Base-by-base conservation (phyloP, 2,797 vertebrate genomes). In the Propithecus deckenii region DNA sequence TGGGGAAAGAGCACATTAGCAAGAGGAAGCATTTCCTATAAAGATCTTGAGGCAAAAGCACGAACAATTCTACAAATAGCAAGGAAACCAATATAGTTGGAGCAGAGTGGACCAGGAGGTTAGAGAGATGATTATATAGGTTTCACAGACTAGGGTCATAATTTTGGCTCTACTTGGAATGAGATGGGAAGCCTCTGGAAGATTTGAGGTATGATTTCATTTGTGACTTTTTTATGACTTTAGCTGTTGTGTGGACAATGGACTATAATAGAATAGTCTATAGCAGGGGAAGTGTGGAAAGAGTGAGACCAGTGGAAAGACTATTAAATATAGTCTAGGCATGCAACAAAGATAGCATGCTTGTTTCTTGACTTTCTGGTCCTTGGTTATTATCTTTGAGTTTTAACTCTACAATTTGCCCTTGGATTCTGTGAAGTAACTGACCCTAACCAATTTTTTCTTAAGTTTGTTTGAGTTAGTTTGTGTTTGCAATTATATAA, bases 211-310 rank as follows among this genome's bases (percentile, higher is more conserved):
- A 41, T 48, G 38, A 71, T 65, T 55, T 84, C 23, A 65, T 32
- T 84, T 87, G 38, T 59, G 35, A 38, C 41, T 25, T 78, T 50
- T 50, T 61, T 69, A 78, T 41, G 14, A 69, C 25, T n/a, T 3
- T 43, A n/a, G 23, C 4, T 55, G 3, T 7, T 22, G 2, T 59
- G 7, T 15, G 20, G 41, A 43, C 28, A 72, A n/a, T 30, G 38
- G 52, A n/a, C 38, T 81, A 48, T 3, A 32, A 65, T 32, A 67
- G 25, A 75, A 52, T 8, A 50, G n/a, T 35, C 22, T 35, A 23
- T 7, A 4, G 4, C 5, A 2, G n/a, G 5, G 4, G 9, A 91
- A 46, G 20, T 7, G 4, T 5, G 2, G 28, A 12, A 50, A 50
- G 30, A 63, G 28, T 11, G 41, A 52, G 13, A 8, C 3, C 2